Percentiles rank a stretch among this genome's conserved stretches.
phyloP scores from a whole-genome alignment of 1,140 invertebrate genomes.

The Heliconius eleuchia region DNA sequence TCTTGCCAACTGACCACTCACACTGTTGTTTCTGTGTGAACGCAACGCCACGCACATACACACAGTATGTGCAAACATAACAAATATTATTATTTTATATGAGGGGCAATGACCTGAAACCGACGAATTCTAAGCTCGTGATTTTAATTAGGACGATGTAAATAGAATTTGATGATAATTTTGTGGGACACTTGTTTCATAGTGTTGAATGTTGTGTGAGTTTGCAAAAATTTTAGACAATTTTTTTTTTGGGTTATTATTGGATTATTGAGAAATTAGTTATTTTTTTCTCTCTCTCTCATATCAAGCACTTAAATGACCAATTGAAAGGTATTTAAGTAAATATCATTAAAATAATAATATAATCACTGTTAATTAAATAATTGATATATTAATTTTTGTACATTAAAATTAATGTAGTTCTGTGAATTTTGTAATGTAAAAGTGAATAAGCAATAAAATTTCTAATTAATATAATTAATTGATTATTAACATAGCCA shows the following conservation, averaged over 20 bases:
- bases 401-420: background rate
- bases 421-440: background rate
- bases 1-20: constrained; percentile 73
- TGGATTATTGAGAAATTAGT: background rate
- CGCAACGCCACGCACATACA: constrained; percentile 31
- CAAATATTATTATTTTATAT: constrained; percentile 11
- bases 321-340: background rate
- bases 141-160: constrained; percentile 42
- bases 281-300: background rate
- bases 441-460: background rate
- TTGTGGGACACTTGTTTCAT: constrained; percentile 18
- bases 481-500: too few species aligned
- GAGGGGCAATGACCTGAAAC: constrained; percentile 34
- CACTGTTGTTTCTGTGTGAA: constrained; percentile 58
- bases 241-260: background rate
- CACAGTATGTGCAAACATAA: constrained; percentile 27
- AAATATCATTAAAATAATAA: background rate
- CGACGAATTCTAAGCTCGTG: constrained; percentile 34
- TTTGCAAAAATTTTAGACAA: background rate
- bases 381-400: background rate
- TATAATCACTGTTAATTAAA: background rate
- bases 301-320: background rate
- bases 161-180: constrained; percentile 39
- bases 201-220: background rate
- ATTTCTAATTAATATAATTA: background rate